Percentiles rank a stretch among this genome's conserved stretches.
Evolutionary conservation across 2,113 vertebrate species (phyloP).

Genomic region (Mobula hypostoma): DNA sequence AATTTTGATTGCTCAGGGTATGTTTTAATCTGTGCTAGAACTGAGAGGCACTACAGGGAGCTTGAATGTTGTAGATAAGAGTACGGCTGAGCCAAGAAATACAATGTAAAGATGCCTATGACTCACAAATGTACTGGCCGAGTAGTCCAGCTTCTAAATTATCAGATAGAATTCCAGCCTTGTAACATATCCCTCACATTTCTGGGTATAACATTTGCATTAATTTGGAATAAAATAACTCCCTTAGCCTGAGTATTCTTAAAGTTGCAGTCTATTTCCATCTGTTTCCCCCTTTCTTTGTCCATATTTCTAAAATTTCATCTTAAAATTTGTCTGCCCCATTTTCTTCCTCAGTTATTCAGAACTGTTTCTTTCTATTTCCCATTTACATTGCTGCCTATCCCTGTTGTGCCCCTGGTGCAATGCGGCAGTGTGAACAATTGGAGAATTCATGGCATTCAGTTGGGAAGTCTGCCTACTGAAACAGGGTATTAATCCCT

Average conservation of each 20-base stretch:
- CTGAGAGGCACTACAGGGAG: not conserved
- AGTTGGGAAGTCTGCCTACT: too few relatives aligned
- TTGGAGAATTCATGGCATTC: too few relatives aligned
- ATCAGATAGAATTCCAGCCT: not conserved
- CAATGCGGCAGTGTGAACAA: too few relatives aligned
- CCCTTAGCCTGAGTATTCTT: not conserved
- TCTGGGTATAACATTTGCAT: not conserved
- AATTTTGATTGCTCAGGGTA: not conserved
- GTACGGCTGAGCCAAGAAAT: not conserved
- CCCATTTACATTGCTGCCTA: too few relatives aligned
- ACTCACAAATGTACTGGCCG: not conserved
- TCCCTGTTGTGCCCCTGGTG: too few relatives aligned
- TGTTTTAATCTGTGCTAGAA: not conserved
- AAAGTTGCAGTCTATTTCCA: not conserved
- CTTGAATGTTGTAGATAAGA: not conserved
- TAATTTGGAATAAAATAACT: slow-evolving; percentile 4
- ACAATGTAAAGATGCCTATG: not conserved
- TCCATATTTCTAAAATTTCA: not conserved
- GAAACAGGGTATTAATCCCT: too few relatives aligned
- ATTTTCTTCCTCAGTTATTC: not conserved
- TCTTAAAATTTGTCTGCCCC: not conserved
- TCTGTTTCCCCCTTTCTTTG: not conserved
- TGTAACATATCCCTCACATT: not conserved
- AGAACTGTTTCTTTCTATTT: not conserved
- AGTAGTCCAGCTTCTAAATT: not conserved